phyloP scores from a whole-genome alignment of 2,797 vertebrate species.

The Etheostoma nigrum region DNA sequence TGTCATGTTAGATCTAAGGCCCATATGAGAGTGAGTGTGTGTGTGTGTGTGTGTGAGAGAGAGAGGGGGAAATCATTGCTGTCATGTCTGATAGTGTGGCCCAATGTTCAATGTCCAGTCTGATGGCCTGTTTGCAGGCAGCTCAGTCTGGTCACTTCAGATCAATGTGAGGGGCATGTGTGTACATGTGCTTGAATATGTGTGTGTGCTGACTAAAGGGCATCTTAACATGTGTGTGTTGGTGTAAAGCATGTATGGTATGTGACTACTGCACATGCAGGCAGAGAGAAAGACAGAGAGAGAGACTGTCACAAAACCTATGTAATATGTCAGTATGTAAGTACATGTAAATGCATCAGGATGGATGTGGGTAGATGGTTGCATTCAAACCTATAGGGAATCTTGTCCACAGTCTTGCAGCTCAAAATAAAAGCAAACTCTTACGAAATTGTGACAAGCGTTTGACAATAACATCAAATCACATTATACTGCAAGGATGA shows the following conservation, averaged over 20 bases:
- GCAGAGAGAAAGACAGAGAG: conserved; percentile 42
- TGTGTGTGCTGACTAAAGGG: conserved; percentile 41
- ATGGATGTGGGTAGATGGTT: conserved; percentile 1
- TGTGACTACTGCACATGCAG: conserved; percentile 45
- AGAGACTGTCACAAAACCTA: conserved; percentile 65
- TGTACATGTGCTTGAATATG: conserved; percentile 47
- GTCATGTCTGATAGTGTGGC: conserved; percentile 83
- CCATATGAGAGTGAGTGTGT: conserved; percentile 52
- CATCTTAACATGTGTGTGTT: conserved; percentile 55
- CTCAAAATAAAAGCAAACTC: conserved; percentile 25
- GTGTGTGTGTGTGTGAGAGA: background rate
- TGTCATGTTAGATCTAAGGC: conserved; percentile 85
- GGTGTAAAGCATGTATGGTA: conserved; percentile 40
- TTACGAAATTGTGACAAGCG: conserved; percentile 13
- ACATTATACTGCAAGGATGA: conserved; percentile 9
- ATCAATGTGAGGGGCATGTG: conserved; percentile 83
- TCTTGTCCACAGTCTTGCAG: background rate
- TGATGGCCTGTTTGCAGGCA: conserved; percentile 90
- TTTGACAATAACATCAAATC: conserved; percentile 3
- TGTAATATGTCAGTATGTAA: conserved; percentile 48
- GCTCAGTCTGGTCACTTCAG: conserved; percentile 85
- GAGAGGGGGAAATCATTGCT: conserved; percentile 77
- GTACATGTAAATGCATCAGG: conserved; percentile 10
- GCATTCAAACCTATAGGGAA: conserved; percentile 6
- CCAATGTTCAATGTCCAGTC: conserved; percentile 81